Percentiles rank a stretch among this genome's conserved stretches.
phyloP scores from a whole-genome alignment of 2,888 invertebrate genomes.

The Cancer borealis region DNA sequence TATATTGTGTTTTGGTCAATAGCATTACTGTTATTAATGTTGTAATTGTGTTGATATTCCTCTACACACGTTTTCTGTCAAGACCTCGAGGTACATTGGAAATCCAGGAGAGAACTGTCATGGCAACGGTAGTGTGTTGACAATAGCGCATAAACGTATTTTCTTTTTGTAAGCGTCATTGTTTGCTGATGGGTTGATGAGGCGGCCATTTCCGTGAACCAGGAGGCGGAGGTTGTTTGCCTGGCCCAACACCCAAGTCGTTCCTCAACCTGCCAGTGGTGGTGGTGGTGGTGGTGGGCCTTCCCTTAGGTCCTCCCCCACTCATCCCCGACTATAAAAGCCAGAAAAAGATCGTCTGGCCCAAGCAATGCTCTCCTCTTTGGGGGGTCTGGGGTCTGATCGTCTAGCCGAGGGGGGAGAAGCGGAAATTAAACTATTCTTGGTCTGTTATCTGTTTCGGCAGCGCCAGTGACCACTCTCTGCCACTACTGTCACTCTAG shows the following conservation, averaged over 20 bases:
- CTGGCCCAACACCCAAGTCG: not conserved
- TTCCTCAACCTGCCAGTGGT: not conserved
- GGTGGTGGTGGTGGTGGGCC: not conserved
- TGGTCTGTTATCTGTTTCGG: conserved; percentile 20
- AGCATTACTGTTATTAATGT: not conserved
- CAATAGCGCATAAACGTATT: not conserved
- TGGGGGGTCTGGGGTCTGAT: not conserved
- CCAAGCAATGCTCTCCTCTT: not conserved
- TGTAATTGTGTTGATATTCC: not conserved
- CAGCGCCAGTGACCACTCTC: not conserved
- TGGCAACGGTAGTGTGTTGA: not conserved
- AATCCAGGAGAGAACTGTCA: not conserved
- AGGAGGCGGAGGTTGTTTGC: conserved; percentile 6
- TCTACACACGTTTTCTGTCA: not conserved
- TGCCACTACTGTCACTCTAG: not conserved
- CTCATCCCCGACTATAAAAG: not conserved
- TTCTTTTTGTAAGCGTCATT: not conserved
- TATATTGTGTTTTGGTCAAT: not conserved
- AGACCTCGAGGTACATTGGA: not conserved
- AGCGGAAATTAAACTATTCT: not conserved
- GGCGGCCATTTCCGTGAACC: not conserved
- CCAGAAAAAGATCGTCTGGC: conserved; percentile 20
- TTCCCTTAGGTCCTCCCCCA: not conserved
- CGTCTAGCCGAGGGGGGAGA: conserved; percentile 10
- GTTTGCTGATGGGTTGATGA: conserved; percentile 16